These are phyloP conservation scores for cattle (Bos taurus) DNA, from an alignment of 2,113 vertebrate species.

Conservation along the genomic window DNA sequence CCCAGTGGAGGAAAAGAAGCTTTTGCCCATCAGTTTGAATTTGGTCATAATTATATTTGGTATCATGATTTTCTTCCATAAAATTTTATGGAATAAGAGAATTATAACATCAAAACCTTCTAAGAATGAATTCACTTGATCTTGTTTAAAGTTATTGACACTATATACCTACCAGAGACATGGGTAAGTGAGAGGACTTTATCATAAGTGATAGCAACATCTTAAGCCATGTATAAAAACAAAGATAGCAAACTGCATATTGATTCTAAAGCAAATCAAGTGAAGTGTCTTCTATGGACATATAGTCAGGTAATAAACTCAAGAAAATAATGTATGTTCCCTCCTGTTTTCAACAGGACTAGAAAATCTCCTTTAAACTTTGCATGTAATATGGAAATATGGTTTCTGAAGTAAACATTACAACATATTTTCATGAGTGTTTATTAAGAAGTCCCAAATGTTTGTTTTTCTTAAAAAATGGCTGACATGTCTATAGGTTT, in stretches of 20 bases:
- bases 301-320: slow-evolving; percentile 37
- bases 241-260: slow-evolving; percentile 2
- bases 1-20: background rate
- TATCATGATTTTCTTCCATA: slow-evolving; percentile 40
- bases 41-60: slow-evolving; percentile 45
- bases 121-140: background rate
- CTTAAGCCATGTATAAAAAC: slow-evolving; percentile 22
- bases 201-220: background rate
- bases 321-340: background rate
- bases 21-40: background rate
- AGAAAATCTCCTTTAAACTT: slow-evolving; percentile 49
- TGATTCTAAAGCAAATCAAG: slow-evolving; percentile 57
- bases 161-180: background rate
- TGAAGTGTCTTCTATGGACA: slow-evolving; percentile 1
- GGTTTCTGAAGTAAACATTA: slow-evolving; percentile 67
- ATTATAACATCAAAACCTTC: background rate
- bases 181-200: background rate
- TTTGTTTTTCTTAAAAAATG: slow-evolving; percentile 67
- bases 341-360: slow-evolving; percentile 3
- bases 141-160: slow-evolving; percentile 39
- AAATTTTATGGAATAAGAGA: slow-evolving; percentile 29
- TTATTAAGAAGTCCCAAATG: slow-evolving; percentile 66
- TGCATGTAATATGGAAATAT: slow-evolving; percentile 37
- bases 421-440: slow-evolving; percentile 67
- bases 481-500: slow-evolving; percentile 67